Percentiles rank a stretch among this genome's conserved stretches.
phyloP scores from a whole-genome alignment of 2,113 vertebrate species.

The Chauna torquata region DNA sequence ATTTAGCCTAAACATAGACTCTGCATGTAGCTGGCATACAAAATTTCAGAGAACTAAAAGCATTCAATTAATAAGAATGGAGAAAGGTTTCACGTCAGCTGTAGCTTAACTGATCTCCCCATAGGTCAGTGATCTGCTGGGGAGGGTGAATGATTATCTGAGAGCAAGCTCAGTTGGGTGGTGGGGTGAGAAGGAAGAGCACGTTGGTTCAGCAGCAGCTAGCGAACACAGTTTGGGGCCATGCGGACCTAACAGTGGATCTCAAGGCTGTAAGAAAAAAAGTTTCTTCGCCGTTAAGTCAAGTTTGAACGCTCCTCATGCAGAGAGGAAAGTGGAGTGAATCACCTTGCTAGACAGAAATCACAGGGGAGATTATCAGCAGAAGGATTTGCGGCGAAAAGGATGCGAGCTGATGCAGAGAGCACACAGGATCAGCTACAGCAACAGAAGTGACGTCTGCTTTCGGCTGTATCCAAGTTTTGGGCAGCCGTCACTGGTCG shows the following conservation, averaged over 20 bases:
- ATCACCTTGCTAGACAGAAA: not conserved
- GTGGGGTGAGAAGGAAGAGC: not conserved
- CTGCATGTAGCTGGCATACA: not conserved
- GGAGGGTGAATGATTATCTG: not conserved
- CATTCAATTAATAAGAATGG: not conserved
- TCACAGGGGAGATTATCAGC: accelerated
- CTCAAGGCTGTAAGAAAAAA: not conserved
- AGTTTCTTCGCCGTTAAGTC: not conserved
- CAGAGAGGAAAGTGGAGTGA: not conserved
- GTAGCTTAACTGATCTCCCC: not conserved
- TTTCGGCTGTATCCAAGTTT: not conserved
- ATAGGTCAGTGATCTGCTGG: not conserved
- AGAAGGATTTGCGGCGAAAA: not conserved
- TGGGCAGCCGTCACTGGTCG: not conserved
- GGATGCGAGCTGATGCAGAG: not conserved
- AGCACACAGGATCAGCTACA: not conserved
- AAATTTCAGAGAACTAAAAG: not conserved
- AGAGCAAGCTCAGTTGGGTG: not conserved
- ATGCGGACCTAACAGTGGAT: not conserved
- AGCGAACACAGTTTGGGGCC: not conserved
- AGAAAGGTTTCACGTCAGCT: not conserved
- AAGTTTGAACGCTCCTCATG: too few species aligned
- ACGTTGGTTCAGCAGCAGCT: too few species aligned
- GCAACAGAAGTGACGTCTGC: not conserved
- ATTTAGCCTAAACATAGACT: not conserved